These are phyloP conservation scores for Paratrypauchen microcephalus DNA, from an alignment of 2,797 vertebrate genomes.

Conservation along the genomic window DNA sequence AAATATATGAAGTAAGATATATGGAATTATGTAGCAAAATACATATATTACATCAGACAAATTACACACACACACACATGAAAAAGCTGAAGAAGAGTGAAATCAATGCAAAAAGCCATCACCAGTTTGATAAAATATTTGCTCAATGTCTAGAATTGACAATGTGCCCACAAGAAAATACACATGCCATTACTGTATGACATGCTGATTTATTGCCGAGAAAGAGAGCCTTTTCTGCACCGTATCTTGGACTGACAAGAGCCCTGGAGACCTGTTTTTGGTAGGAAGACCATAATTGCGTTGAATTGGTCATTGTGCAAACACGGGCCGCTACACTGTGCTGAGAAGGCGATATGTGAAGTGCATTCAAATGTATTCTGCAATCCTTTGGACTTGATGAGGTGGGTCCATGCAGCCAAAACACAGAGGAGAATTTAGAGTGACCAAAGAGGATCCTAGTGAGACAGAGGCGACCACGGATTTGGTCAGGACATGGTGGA, in stretches of 20 bases:
- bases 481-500: constrained; percentile 64
- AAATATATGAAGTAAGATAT: no score
- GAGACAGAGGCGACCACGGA: constrained; percentile 77
- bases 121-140: constrained; percentile 42
- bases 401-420: constrained; percentile 61
- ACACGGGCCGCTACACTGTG: constrained; percentile 56
- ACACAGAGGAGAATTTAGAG: constrained; percentile 69
- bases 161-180: constrained; percentile 54
- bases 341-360: constrained; percentile 63
- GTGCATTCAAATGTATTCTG: constrained; percentile 32
- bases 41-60: no score
- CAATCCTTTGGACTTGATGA: constrained; percentile 67
- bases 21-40: no score
- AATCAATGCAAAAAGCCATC: constrained; percentile 42
- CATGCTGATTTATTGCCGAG: constrained; percentile 61
- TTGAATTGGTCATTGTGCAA: constrained; percentile 72
- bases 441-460: constrained; percentile 73
- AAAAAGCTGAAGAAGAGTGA: constrained; percentile 20
- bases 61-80: no score
- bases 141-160: constrained; percentile 46
- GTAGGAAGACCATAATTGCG: constrained; percentile 77
- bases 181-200: constrained; percentile 54
- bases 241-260: constrained; percentile 52
- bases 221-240: constrained; percentile 60
- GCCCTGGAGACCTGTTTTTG: constrained; percentile 68